Percentiles rank a stretch among this genome's conserved stretches.
These are phyloP conservation scores for Anorthoa munda DNA, from an alignment of 2,888 invertebrate species.

Conservation along the genomic window DNA sequence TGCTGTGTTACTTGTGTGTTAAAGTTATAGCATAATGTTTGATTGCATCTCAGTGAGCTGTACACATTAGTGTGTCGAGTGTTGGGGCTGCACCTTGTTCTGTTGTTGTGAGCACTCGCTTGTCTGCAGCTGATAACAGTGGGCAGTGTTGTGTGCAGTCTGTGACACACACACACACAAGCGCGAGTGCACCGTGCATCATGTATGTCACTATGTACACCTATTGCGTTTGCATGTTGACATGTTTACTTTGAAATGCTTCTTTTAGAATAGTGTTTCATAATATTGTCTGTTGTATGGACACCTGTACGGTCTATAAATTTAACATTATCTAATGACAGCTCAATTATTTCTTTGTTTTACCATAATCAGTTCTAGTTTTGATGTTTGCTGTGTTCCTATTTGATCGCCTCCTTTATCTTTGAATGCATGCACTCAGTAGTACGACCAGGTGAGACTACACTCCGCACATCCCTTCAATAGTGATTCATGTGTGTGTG, in stretches of 20 bases:
- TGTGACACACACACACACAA: background rate
- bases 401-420: background rate
- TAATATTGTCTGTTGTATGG: background rate
- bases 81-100: constrained; percentile 27
- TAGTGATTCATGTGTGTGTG: constrained; percentile 28
- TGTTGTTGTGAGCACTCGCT: constrained; percentile 7
- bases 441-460: background rate
- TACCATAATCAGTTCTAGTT: background rate
- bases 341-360: background rate
- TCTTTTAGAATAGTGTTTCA: background rate
- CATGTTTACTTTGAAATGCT: constrained; percentile 22
- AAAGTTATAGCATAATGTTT: background rate
- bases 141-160: constrained; percentile 6
- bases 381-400: background rate
- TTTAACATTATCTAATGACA: background rate
- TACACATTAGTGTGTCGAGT: constrained; percentile 16
- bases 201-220: constrained; percentile 14
- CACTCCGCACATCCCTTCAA: background rate
- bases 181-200: background rate
- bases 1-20: background rate
- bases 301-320: background rate
- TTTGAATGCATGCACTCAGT: background rate
- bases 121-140: constrained; percentile 45
- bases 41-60: background rate
- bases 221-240: constrained; percentile 3